phyloP scores from a whole-genome alignment of 2,797 vertebrate genomes.

The Bradypodion pumilum region DNA sequence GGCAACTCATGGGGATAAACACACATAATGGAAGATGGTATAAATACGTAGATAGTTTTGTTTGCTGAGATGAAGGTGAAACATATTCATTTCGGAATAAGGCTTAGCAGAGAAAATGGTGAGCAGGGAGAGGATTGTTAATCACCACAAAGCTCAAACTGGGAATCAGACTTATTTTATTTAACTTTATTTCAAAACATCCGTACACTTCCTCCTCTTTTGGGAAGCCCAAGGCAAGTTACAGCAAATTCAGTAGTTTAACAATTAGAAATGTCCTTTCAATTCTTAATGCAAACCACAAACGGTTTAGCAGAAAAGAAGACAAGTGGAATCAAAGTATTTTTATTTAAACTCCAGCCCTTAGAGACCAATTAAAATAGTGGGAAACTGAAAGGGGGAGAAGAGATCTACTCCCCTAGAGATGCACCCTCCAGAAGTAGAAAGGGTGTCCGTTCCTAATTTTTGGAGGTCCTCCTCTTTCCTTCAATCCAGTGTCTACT shows the following conservation, averaged over 20 bases:
- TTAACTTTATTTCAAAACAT: background rate
- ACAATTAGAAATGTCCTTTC: background rate
- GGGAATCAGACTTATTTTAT: background rate
- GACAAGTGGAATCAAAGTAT: background rate
- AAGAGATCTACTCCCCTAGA: too few species aligned
- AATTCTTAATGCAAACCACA: background rate
- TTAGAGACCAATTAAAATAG: background rate
- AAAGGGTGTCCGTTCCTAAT: too few species aligned
- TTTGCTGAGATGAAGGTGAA: constrained; percentile 44
- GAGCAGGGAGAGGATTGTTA: background rate
- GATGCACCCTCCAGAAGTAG: too few species aligned
- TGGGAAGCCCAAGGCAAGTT: background rate
- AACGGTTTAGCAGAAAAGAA: background rate
- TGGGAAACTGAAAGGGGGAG: background rate
- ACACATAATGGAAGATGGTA: constrained; percentile 2
- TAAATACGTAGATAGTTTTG: constrained; percentile 53
- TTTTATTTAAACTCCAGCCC: background rate
- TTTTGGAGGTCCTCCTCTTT: too few species aligned
- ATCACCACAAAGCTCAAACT: background rate
- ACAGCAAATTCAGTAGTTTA: background rate
- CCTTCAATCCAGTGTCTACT: too few species aligned
- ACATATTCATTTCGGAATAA: background rate
- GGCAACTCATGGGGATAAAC: constrained; percentile 43
- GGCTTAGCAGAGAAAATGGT: background rate
- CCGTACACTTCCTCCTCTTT: background rate